Evolutionary conservation across 2,113 vertebrate species (phyloP), one percentile per base, ranked within the genome.

Genomic region (Lampris megalopsis): DNA sequence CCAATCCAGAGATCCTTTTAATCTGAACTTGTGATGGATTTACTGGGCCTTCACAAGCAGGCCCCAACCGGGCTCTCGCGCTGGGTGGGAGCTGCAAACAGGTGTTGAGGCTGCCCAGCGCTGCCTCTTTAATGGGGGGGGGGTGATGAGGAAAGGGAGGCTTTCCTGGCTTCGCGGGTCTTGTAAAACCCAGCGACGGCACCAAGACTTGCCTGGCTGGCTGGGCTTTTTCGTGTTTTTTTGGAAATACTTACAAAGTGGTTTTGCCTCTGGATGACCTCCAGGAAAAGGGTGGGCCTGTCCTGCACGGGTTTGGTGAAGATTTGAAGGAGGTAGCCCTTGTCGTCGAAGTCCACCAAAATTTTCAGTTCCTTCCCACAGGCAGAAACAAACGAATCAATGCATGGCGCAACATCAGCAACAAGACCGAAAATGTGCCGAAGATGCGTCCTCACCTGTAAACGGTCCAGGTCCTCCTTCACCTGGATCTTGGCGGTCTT

Each of bases 241-340:
- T 37, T 9, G 9, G 11, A 41, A 5, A 36, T 37, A 91, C 95
- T 94, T 71, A 96, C 95, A 82, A 80, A 92, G 90, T 95, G 95
- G 78, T 96, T 95, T 77, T 94, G 68, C 69, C 95, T 89, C 84
- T 96, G 95, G 74, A 96, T 96, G 86, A 96, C 92, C 84, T 96
- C 95, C 81, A 96, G 54, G 88, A 96, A 96, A 48, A 96, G 94
- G 0, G 95, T 96, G 0, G 95, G 95, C 57, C 94, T 83, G 90
- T 96, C 95, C 82, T 96, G 95, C 64, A 95, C 79, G 1, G 95
- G 95, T 76, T 96, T 96, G 85, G 94, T 93, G 85, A 96, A 96
- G 92, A 95, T 96, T 83, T 96, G 95, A 5, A 96, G 95, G 42
- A 96, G 93, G 80, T 96, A 96, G 48, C 95, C 95, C 4, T 95